phyloP scores from a whole-genome alignment of 2,888 invertebrate genomes.

The Ophonus ardosiacus region DNA sequence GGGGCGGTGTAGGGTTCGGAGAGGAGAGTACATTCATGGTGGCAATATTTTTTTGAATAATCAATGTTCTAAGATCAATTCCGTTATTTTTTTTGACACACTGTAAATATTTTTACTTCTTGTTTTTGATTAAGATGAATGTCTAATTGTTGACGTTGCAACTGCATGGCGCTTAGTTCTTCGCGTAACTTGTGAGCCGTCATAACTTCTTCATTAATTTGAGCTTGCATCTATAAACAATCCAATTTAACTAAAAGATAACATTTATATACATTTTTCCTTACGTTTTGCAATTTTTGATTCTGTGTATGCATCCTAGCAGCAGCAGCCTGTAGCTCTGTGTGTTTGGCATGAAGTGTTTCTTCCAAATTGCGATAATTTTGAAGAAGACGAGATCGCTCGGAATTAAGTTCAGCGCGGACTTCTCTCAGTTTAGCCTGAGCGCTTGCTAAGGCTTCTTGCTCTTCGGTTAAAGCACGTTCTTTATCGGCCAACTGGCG shows the following conservation, averaged over 20 bases:
- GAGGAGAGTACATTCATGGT: no score
- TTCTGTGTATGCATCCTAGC: constrained; percentile 78
- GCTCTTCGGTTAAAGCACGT: constrained; percentile 85
- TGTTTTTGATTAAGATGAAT: constrained; percentile 81
- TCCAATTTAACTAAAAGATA: not conserved
- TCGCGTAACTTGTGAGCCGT: constrained; percentile 77
- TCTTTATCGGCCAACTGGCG: constrained; percentile 94
- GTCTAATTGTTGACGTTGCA: constrained; percentile 82
- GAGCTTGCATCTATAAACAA: constrained; percentile 77
- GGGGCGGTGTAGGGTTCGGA: no score
- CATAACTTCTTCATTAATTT: constrained; percentile 78
- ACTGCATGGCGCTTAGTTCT: constrained; percentile 79
- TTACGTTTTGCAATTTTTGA: constrained; percentile 80
- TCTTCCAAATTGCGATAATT: constrained; percentile 80
- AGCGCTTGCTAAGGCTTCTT: constrained; percentile 85
- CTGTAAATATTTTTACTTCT: constrained; percentile 73
- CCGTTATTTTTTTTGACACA: no score
- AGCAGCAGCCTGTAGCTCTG: constrained; percentile 82
- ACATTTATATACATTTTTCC: not conserved
- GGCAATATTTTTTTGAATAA: no score
- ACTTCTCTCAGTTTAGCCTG: constrained; percentile 89
- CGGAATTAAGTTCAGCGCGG: constrained; percentile 83
- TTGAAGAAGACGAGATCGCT: constrained; percentile 79
- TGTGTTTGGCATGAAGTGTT: constrained; percentile 75
- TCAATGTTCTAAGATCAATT: no score